Percentiles rank a stretch among this genome's conserved stretches.
Evolutionary conservation across 2,797 vertebrate species (phyloP).

Genomic region (Schizothorax lantsangensis): DNA sequence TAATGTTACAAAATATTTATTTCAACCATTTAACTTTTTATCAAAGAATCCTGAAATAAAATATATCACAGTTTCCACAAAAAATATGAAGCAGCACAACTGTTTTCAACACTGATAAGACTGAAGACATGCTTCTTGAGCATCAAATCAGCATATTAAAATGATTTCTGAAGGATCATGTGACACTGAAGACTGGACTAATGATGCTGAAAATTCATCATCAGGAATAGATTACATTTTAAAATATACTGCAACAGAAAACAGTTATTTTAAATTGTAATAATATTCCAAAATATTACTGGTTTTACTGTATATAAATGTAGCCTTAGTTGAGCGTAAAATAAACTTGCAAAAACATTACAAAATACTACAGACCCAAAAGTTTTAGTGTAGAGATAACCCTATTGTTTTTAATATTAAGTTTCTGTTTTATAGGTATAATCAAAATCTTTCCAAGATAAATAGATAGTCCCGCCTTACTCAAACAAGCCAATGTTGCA

Average conservation of each 20-base stretch:
- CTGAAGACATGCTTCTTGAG: not conserved
- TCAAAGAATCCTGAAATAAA: not conserved
- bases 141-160: not conserved
- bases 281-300: too few species aligned
- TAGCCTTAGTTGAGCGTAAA: too few species aligned
- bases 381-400: not conserved
- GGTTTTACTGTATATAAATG: too few species aligned
- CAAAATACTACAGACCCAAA: not conserved
- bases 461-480: not conserved
- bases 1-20: not conserved
- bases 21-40: not conserved
- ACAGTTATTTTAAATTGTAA: too few species aligned
- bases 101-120: not conserved
- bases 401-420: not conserved
- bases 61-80: not conserved
- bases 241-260: too few species aligned
- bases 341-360: not conserved
- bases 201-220: not conserved
- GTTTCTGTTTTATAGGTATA: not conserved
- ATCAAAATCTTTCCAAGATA: not conserved
- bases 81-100: not conserved
- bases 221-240: not conserved
- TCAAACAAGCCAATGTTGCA: not conserved
- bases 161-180: not conserved
- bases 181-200: not conserved